Percentiles rank a stretch among this genome's conserved stretches.
These are phyloP conservation scores for Neopelma chrysocephalum DNA, from an alignment of 2,797 vertebrate species.

Conservation along the genomic window DNA sequence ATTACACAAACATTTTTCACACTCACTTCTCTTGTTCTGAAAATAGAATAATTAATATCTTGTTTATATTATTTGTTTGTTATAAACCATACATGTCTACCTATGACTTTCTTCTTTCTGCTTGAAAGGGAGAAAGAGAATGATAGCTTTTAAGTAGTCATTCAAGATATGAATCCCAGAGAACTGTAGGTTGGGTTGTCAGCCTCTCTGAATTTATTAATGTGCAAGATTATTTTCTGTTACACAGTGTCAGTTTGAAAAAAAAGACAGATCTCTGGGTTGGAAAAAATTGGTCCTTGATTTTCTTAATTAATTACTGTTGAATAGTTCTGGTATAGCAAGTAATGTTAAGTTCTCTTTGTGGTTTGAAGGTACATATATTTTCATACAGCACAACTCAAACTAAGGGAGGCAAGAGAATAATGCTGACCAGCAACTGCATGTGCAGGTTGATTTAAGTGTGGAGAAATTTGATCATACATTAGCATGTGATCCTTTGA, in stretches of 20 bases:
- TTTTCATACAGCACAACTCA: not conserved
- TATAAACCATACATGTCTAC: not conserved
- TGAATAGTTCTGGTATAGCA: not conserved
- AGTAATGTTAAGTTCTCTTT: not conserved
- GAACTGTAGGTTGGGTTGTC: not conserved
- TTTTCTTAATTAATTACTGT: not conserved
- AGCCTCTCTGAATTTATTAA: not conserved
- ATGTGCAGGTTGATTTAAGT: not conserved
- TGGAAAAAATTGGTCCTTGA: not conserved
- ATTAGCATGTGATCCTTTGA: not conserved
- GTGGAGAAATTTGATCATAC: not conserved
- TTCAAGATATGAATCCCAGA: not conserved
- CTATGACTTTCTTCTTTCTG: not conserved
- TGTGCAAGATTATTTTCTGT: not conserved
- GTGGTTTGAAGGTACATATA: not conserved
- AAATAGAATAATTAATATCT: not conserved
- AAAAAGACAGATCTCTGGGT: not conserved
- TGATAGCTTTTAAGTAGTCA: not conserved
- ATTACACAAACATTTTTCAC: not conserved
- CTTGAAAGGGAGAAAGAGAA: not conserved
- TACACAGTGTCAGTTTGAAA: not conserved
- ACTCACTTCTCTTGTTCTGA: not conserved
- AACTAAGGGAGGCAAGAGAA: not conserved
- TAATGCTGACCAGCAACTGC: not conserved
- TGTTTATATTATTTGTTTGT: not conserved